Evolutionary conservation across 2,113 vertebrate species (phyloP).

Genomic region (Etheostoma spectabile): DNA sequence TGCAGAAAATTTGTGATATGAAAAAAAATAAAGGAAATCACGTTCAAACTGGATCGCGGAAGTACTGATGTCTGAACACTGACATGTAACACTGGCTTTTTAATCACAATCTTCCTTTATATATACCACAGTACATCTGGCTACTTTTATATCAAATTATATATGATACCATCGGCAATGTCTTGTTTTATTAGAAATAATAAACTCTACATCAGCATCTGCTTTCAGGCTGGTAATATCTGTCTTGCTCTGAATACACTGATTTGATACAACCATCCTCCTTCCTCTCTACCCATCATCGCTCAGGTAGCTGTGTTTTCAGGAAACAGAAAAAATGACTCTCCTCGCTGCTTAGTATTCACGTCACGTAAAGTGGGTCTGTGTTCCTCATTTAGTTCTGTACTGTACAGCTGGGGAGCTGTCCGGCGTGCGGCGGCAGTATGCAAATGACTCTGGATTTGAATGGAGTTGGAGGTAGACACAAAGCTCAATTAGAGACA

Average conservation of each 20-base stretch:
- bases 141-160: slow-evolving; percentile 37
- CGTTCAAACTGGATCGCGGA: not conserved
- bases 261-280: slow-evolving; percentile 57
- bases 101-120: slow-evolving; percentile 5
- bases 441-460: slow-evolving; percentile 91
- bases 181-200: slow-evolving; percentile 47
- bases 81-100: not conserved
- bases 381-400: slow-evolving; percentile 89
- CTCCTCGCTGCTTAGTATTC: slow-evolving; percentile 89
- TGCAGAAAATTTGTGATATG: slow-evolving; percentile 3
- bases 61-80: not conserved
- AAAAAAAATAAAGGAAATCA: not conserved
- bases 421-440: slow-evolving; percentile 82
- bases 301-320: slow-evolving; percentile 69
- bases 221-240: slow-evolving; percentile 39
- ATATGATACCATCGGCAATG: slow-evolving; percentile 23
- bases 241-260: slow-evolving; percentile 48
- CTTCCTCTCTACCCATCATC: slow-evolving; percentile 54
- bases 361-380: slow-evolving; percentile 92
- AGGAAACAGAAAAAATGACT: slow-evolving; percentile 65
- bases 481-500: slow-evolving; percentile 87
- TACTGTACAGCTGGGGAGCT: slow-evolving; percentile 89
- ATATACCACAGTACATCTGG: slow-evolving; percentile 9
- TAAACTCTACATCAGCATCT: slow-evolving; percentile 36
- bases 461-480: slow-evolving; percentile 83